Evolutionary conservation across 2,888 invertebrate species (phyloP).

Genomic region (Coecobrya sp.): DNA sequence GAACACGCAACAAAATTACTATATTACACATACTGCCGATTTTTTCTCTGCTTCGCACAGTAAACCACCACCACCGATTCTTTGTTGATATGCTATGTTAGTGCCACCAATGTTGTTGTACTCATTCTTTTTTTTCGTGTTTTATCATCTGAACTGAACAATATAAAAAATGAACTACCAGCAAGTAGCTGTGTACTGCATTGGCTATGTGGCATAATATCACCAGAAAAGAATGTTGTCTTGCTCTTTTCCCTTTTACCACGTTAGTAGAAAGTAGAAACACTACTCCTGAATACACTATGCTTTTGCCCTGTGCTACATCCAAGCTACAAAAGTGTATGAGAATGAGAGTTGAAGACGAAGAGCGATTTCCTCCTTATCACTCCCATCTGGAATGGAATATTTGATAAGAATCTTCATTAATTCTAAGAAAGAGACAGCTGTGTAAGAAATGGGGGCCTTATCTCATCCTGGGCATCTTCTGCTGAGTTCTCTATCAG

Average conservation of each 20-base stretch:
- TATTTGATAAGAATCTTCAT: slow-evolving; percentile 87
- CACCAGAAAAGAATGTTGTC: slow-evolving; percentile 24
- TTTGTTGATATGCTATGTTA: slow-evolving; percentile 17
- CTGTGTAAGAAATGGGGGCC: slow-evolving; percentile 86
- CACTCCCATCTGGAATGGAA: slow-evolving; percentile 86
- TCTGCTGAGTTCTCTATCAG: slow-evolving; percentile 85
- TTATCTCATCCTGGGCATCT: slow-evolving; percentile 86
- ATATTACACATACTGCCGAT: background rate
- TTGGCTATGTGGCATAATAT: background rate
- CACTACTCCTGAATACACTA: background rate
- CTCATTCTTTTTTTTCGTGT: slow-evolving; percentile 52
- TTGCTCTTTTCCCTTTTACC: background rate
- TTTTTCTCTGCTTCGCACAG: background rate
- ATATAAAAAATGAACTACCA: slow-evolving; percentile 26
- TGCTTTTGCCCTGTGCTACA: background rate
- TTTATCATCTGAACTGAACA: slow-evolving; percentile 36
- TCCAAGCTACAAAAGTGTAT: slow-evolving; percentile 12
- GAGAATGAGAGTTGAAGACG: slow-evolving; percentile 56
- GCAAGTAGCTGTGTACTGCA: slow-evolving; percentile 17
- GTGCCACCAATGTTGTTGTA: slow-evolving; percentile 58
- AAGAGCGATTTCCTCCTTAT: slow-evolving; percentile 86
- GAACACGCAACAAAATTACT: slow-evolving; percentile 54
- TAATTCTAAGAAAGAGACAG: slow-evolving; percentile 87
- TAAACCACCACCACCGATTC: slow-evolving; percentile 38
- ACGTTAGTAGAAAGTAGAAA: background rate